Evolutionary conservation across 2,797 vertebrate genomes (phyloP).

Genomic region (Kryptopterus vitreolus): DNA sequence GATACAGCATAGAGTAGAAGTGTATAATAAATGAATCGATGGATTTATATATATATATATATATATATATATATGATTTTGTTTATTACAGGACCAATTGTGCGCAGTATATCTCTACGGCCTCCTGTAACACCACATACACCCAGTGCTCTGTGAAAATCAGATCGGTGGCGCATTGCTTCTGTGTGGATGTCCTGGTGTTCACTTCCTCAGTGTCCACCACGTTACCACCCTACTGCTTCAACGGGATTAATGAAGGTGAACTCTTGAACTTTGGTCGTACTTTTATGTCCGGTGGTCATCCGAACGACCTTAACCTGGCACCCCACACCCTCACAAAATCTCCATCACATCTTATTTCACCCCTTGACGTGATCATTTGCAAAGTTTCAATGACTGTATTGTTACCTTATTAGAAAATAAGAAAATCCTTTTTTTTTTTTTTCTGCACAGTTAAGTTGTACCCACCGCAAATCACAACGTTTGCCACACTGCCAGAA

Average conservation of each 20-base stretch:
- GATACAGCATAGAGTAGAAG: not conserved
- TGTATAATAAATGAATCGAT: not conserved
- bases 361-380: no score
- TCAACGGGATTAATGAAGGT: slow-evolving; percentile 60
- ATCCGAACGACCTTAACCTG: not conserved
- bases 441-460: slow-evolving; percentile 60
- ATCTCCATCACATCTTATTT: not conserved
- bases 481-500: slow-evolving; percentile 19
- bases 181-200: slow-evolving; percentile 57
- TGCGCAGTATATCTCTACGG: not conserved
- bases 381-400: not conserved
- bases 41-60: no score
- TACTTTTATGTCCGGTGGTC: no score
- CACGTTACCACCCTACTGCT: slow-evolving; percentile 49
- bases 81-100: slow-evolving; percentile 23
- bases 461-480: slow-evolving; percentile 48
- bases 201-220: not conserved
- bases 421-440: no score
- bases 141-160: slow-evolving; percentile 53
- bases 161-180: slow-evolving; percentile 48
- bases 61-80: no score
- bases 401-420: not conserved
- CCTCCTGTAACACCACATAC: slow-evolving; percentile 49
- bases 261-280: not conserved
- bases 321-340: not conserved